Evolutionary conservation across 2,113 vertebrate genomes (phyloP), one percentile per base, ranked within the genome.

Genomic region (Rutilus rutilus): DNA sequence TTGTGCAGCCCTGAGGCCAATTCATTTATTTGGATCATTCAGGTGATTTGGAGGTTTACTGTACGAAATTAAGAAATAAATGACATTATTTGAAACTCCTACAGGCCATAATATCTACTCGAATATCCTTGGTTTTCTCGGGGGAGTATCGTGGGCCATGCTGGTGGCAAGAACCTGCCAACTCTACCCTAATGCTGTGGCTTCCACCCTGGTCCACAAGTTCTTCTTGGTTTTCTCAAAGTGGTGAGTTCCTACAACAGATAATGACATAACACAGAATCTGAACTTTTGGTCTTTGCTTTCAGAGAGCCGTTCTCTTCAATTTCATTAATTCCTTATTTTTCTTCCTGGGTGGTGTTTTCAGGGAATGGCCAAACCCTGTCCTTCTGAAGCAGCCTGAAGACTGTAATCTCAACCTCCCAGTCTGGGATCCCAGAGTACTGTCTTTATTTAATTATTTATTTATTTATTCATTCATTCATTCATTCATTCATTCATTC

Each of bases 151-250:
- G 57, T 97, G 97, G 97, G 97, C 97, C 89, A 97, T 98, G 96
- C 93, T 98, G 90, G 96, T 97, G 85, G 97, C 97, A 90, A 95
- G 96, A 93, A 97, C 96, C 87, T 97, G 97, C 92, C 97, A 98
- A 94, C 94, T 96, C 81, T 97, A 98, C 93, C 97, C 97, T 92
- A 97, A 98, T 90, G 97, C 96, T 91, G 95, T 96, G 93, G 95
- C 95, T 69, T 96, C 97, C 91, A 97, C 97, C 84, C 95, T 98
- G 91, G 97, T 98, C 92, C 96, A 95, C 93, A 97, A 97, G 93
- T 97, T 98, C 95, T 98, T 98, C 93, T 95, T 97, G 92, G 96
- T 98, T 91, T 97, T 97, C 95, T 97, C 95, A 92, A 97, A 97
- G 94, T 97, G 96, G 97, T 97, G 94, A 96, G 96, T 95, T 91